Conservation (phyloP, 2,888 invertebrate species). For the Hypolimnas misippus region DNA sequence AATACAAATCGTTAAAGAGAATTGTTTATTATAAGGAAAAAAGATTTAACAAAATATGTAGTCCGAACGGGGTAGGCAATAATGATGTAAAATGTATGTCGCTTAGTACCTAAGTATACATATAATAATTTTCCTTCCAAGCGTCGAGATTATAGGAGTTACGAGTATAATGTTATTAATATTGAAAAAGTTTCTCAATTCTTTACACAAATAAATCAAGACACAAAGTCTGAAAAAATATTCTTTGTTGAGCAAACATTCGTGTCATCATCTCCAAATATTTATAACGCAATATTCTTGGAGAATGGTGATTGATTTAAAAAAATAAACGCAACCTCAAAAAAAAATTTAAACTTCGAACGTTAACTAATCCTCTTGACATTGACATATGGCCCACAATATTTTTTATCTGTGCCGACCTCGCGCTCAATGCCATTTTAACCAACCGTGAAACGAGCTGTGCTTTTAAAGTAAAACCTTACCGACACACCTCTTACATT, state of each 20-base stretch:
- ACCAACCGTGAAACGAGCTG: conserved; percentile 36
- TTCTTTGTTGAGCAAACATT: conserved; percentile 2
- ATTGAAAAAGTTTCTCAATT: too few relatives aligned
- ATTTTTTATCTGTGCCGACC: conserved; percentile 48
- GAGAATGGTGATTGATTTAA: conserved; percentile 23
- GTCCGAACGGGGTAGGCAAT: too few relatives aligned
- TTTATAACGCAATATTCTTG: conserved; percentile 8
- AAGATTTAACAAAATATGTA: too few relatives aligned
- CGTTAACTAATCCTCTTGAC: conserved; percentile 45
- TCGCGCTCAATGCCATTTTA: conserved; percentile 50
- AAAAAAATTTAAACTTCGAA: conserved; percentile 29
- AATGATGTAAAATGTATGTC: too few relatives aligned
- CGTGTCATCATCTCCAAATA: neutral
- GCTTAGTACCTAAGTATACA: too few relatives aligned
- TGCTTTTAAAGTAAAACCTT: conserved; percentile 23
- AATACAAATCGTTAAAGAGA: too few relatives aligned
- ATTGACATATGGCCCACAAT: conserved; percentile 47
- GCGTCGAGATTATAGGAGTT: too few relatives aligned
- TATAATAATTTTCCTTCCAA: too few relatives aligned
- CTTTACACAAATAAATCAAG: neutral
- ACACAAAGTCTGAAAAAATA: neutral
- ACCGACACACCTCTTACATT: conserved; percentile 28
- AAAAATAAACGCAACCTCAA: conserved; percentile 23
- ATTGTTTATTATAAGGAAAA: too few relatives aligned
- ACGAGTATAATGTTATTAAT: too few relatives aligned